Base-by-base conservation (phyloP, 2,113 vertebrate genomes). In the Pardalotus punctatus region DNA sequence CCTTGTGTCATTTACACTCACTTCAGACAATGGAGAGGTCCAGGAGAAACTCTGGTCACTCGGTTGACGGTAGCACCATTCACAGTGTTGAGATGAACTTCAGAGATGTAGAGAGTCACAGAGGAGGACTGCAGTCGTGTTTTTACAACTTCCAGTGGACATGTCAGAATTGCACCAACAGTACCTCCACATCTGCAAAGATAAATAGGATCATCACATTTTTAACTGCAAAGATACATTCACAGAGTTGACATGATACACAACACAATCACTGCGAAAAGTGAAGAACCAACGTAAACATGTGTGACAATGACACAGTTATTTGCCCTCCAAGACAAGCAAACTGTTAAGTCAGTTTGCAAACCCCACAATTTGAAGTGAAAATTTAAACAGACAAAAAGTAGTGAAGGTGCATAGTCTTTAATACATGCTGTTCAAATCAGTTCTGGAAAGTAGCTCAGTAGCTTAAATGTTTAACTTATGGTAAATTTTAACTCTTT, bases 131-230 rank as follows among this genome's bases (percentile, higher is more conserved):
- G 99, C 88, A 99, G 94, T 31, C 99, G 98, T 40, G 99, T 99
- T 97, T 99, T 99, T 72, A 99, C 99, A 97, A 99, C 99, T 98
- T 99, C 99, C 95, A 99, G 98, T 28, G 99, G 99, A 98, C 99
- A 99, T 93, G 99, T 99, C 97, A 99, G 97, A 97, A 99, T 99
- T 86, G 99, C 99, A 80, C 99, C 99, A 93, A 99, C 99, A 65
- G 99, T 99, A 90, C 99, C 99, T 80, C 99, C 99, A 96, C 99
- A 99, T 97, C 99, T 99, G 94, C 25, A 96, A 83, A 76, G 42
- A 78, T 14, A 89, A 81, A 33, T 4, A 87, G 25, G 51, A 74
- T 25, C 14, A 42, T 20, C 61, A 58, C 2, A 11, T 64, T 51
- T 67, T 36, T 42, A 83, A 45, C 11, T 10, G 40, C 36, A 58